Evolutionary conservation across 1,140 invertebrate species (phyloP), one percentile per base, ranked within the genome.

Genomic region (Bombus vancouverensis): DNA sequence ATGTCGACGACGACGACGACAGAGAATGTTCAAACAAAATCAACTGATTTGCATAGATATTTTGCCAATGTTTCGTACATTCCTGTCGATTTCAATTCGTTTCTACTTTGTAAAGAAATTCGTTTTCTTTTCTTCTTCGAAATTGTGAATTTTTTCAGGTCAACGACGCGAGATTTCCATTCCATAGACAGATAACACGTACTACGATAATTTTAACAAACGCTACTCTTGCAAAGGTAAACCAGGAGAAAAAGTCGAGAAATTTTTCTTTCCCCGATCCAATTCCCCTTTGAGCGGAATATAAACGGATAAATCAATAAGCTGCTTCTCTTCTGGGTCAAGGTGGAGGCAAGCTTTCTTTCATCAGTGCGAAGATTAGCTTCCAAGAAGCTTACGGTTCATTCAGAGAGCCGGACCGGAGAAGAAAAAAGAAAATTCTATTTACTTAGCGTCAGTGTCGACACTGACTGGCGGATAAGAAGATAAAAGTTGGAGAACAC

Each of bases 221-320:
- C 5, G 47, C 18, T 53, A 8, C 0, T 22, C 6, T 53, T 22
- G 18, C 47, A 4, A 8, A 53, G 1, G 6, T 22, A 53, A 53
- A 8, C 5, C 18, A 8, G 3, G 6, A 18, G 6, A 53, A 53
- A 53, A 22, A 22, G 18, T 53, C 18, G 47, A 22, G 47, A 53
- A 22, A 53, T 53, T 53, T 53, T 53, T 53, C 47, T 22, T 53
- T 53, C 5, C 15, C 18, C 18, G 1, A 53, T 53, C 47, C 47
- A 8, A 53, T 53, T 22, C 42, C n/a, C 12, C 28, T 25, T 6
- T 6, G 13, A 8, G 12, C n/a, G 42, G 37, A 74, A 42, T 74
- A 32, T 32, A 47, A 74, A 74, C 42, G 42, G 42, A 74, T 74
- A 47, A 74, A 75, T 75, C 74, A 18, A 75, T 75, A 57, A 75